These are phyloP conservation scores for Myiotriccus ornatus DNA, from an alignment of 2,797 vertebrate genomes.

Conservation along the genomic window DNA sequence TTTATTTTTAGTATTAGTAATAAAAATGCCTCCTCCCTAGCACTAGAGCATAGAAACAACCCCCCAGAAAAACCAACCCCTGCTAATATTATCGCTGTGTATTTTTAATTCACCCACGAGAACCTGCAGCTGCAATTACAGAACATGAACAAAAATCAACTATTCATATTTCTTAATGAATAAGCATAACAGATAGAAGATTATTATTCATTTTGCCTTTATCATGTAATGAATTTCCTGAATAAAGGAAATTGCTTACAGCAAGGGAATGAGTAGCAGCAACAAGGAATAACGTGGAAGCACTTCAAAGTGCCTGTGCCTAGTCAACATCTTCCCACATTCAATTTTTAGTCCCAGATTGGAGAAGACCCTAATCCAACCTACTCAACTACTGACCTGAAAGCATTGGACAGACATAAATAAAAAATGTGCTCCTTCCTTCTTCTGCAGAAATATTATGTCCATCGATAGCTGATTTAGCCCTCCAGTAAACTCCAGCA, in stretches of 20 bases:
- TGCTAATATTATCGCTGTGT: not conserved
- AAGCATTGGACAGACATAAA: not conserved
- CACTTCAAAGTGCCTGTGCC: not conserved
- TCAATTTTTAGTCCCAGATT: not conserved
- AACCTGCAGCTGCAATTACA: constrained; percentile 1
- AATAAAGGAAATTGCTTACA: constrained; percentile 19
- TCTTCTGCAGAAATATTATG: not conserved
- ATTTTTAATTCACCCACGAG: not conserved
- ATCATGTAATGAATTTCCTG: constrained; percentile 4
- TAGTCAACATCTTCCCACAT: not conserved
- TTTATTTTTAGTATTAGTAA: not conserved
- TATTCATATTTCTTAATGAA: constrained; percentile 21
- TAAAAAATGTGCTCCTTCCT: not conserved
- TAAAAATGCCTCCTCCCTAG: not conserved
- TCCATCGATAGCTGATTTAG: constrained; percentile 1
- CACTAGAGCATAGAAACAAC: not conserved
- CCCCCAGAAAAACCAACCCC: not conserved
- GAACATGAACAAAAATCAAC: not conserved
- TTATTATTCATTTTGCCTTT: constrained; percentile 17
- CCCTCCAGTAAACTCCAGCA: not conserved
- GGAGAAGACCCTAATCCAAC: not conserved
- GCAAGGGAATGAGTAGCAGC: not conserved
- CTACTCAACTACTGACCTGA: not conserved
- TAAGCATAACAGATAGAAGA: not conserved
- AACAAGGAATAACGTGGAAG: not conserved